Conservation (phyloP, 2,888 invertebrate genomes). For the Halictus quadricinctus region DNA sequence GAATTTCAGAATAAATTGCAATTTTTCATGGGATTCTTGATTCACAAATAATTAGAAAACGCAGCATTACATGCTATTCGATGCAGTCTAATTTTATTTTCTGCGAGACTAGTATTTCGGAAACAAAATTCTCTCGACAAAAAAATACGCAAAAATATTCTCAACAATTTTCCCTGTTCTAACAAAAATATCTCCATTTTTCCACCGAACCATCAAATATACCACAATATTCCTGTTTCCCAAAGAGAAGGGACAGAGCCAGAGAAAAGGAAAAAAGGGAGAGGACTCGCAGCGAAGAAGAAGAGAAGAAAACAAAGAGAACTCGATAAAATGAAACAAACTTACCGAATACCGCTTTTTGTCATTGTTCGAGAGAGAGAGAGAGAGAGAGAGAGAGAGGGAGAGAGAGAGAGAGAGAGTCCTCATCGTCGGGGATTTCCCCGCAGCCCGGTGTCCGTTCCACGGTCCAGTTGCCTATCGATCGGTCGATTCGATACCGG, state of each 20-base stretch:
- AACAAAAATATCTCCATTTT: neutral
- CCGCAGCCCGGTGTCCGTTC: neutral
- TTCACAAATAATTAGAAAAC: too few relatives aligned
- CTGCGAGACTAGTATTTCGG: too few relatives aligned
- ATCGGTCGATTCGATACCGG: slow-evolving; percentile 38
- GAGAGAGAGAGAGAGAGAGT: too few relatives aligned
- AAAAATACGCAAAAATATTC: neutral
- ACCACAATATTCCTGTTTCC: neutral
- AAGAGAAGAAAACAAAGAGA: neutral
- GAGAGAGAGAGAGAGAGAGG: too few relatives aligned
- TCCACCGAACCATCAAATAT: neutral
- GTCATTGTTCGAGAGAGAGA: neutral
- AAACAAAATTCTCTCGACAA: too few relatives aligned
- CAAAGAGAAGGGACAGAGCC: neutral
- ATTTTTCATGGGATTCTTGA: too few relatives aligned
- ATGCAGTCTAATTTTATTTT: too few relatives aligned
- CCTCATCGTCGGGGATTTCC: neutral
- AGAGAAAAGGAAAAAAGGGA: neutral
- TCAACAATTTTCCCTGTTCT: neutral
- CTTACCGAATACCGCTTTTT: slow-evolving; percentile 1
- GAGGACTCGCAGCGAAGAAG: neutral
- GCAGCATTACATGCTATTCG: too few relatives aligned
- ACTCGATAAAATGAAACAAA: neutral
- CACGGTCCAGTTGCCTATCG: slow-evolving; percentile 31
- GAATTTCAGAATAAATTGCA: too few relatives aligned